Conservation (phyloP, 2,797 vertebrate species). For the Rhinatrema bivittatum region DNA sequence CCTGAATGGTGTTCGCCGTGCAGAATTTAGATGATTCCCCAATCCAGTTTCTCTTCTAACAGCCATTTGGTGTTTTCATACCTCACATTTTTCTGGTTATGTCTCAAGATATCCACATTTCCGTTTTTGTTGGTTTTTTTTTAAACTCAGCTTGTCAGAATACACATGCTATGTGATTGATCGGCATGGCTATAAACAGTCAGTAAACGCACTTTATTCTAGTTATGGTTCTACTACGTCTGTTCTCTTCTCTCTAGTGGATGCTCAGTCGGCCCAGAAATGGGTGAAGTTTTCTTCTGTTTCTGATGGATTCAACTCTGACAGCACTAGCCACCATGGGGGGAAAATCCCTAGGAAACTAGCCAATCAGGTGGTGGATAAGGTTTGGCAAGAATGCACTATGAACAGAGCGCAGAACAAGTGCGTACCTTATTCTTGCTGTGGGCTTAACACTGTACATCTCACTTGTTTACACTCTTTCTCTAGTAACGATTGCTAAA, state of each 20-base stretch:
- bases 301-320: conserved; percentile 77
- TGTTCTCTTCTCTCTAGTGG: conserved; percentile 62
- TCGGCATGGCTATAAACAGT: not conserved
- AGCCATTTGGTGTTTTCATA: too few relatives aligned
- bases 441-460: too few relatives aligned
- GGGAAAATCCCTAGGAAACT: conserved; percentile 88
- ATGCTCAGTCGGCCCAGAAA: conserved; percentile 86
- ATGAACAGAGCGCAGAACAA: conserved; percentile 94
- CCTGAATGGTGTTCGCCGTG: too few relatives aligned
- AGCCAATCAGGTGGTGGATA: conserved; percentile 87
- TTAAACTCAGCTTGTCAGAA: not conserved
- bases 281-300: conserved; percentile 85
- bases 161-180: too few relatives aligned
- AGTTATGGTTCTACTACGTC: conserved; percentile 1
- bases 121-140: too few relatives aligned
- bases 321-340: conserved; percentile 89
- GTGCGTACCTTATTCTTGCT: conserved; percentile 55
- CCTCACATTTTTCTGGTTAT: not conserved
- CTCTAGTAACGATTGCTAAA: not conserved
- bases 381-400: conserved; percentile 97
- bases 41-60: too few relatives aligned
- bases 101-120: not conserved
- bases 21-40: too few relatives aligned
- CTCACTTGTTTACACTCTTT: too few relatives aligned
- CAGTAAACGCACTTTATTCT: conserved; percentile 17